Percentiles rank a stretch among this genome's conserved stretches.
phyloP scores from a whole-genome alignment of 1,140 invertebrate genomes.

The Arion vulgaris region DNA sequence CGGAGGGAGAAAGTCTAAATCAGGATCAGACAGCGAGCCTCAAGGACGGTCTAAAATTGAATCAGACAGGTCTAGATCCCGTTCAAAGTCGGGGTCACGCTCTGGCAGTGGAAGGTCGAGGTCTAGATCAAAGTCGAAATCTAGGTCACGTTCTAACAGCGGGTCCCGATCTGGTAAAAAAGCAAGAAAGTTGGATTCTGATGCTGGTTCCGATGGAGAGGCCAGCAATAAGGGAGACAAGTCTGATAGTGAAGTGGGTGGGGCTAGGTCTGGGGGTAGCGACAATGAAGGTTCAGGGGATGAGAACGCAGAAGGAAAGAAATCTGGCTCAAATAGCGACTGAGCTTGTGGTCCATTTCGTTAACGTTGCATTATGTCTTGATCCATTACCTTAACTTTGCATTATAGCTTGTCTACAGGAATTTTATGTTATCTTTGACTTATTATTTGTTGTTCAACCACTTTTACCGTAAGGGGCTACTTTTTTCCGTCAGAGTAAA shows the following conservation, averaged over 20 bases:
- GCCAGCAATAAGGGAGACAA: conserved; percentile 47
- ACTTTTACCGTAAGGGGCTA: too few species aligned
- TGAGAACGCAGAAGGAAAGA: background rate
- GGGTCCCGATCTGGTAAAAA: conserved; percentile 54
- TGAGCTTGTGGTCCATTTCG: too few species aligned
- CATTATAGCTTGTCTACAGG: too few species aligned
- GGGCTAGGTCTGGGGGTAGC: conserved; percentile 1
- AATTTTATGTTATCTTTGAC: too few species aligned
- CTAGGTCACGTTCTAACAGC: conserved; percentile 48
- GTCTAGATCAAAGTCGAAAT: conserved; percentile 58
- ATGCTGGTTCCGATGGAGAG: conserved; percentile 66
- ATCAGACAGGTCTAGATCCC: conserved; percentile 18
- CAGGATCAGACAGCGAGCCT: conserved; percentile 47
- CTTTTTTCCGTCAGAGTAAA: too few species aligned
- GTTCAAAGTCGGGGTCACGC: conserved; percentile 50
- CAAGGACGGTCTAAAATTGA: too few species aligned
- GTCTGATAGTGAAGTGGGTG: conserved; percentile 28
- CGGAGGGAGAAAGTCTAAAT: conserved; percentile 15
- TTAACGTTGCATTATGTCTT: too few species aligned
- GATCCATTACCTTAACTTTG: too few species aligned
- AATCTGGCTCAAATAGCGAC: background rate
- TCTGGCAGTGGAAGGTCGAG: conserved; percentile 57
- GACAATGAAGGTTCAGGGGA: background rate
- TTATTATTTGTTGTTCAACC: too few species aligned
- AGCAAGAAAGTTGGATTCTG: conserved; percentile 59